Percentiles rank a stretch among this genome's conserved stretches.
Conservation (phyloP, 53 echinoderm and acorn worm species). For the Crossaster papposus region DNA sequence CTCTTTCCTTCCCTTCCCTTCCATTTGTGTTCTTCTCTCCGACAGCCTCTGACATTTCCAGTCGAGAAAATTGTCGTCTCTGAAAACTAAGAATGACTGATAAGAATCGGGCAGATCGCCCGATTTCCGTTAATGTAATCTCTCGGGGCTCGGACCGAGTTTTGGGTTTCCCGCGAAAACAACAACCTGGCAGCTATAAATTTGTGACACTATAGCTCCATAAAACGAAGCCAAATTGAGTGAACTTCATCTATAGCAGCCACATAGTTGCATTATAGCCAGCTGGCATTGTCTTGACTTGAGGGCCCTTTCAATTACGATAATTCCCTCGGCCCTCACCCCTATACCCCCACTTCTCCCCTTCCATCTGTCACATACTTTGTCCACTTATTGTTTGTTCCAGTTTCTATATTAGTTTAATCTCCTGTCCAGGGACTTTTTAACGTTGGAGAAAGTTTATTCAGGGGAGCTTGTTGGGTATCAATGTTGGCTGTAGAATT, state of each 20-base stretch:
- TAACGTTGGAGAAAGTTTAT: not conserved
- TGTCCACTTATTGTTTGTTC: not conserved
- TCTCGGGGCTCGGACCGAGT: not conserved
- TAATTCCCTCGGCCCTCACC: not conserved
- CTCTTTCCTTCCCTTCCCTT: not conserved
- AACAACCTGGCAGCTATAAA: not conserved
- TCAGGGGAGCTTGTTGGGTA: not conserved
- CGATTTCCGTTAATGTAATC: constrained; percentile 39
- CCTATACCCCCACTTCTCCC: too few relatives aligned
- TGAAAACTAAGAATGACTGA: constrained; percentile 33
- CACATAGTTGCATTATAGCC: not conserved
- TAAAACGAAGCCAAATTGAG: not conserved
- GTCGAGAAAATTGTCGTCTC: not conserved
- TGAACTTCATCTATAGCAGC: not conserved
- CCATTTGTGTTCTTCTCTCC: not conserved
- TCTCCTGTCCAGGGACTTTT: not conserved
- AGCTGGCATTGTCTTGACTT: not conserved
- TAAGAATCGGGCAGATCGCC: constrained; percentile 18
- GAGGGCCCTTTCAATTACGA: not conserved
- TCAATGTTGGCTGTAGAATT: not conserved
- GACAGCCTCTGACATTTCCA: constrained; percentile 28
- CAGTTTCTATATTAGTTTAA: not conserved
- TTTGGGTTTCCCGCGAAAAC: not conserved
- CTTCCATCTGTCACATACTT: not conserved
- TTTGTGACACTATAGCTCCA: not conserved